Base-by-base conservation (phyloP, 2,113 vertebrate species). In the Catharus fuscescens region DNA sequence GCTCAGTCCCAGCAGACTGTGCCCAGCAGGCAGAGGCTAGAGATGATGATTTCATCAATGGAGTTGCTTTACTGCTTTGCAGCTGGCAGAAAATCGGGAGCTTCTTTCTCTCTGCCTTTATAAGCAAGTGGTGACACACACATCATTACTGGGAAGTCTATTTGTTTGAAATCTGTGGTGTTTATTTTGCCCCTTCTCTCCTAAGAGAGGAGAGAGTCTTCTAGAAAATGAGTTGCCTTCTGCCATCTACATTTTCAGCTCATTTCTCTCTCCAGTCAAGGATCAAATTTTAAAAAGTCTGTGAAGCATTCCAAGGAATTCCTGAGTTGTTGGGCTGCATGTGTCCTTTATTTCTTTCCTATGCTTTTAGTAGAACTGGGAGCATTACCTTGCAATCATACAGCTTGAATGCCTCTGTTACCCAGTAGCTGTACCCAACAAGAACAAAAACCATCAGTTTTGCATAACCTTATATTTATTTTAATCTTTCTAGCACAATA, bases 21-120 rank as follows among this genome's bases (percentile, higher is more conserved):
- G 56, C 86, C 61, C 90, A 91, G 93, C 76, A 93, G 92, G 90
- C 79, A 90, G 48, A 86, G 38, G 34, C 12, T 59, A 9, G 67
- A 86, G 45, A 65, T 44, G 72, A 89, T 69, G 50, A 73, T 90
- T 95, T 95, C 66, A 34, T 88, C 64, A 38, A 13, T 38, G 50
- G 29, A 20, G 12, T 32, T 61, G 21, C 40, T 91, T 81, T 1
- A 0, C 24, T 88, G 50, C 40, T 90, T 73, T 80, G 52, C 67
- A 92, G 20, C 59, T 92, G 86, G 23, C 59, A 83, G 67, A 69
- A 86, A 80, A 94, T 18, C 0, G 0, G 17, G 29, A 54, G 5
- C 4, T 87, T 14, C 36, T 42, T 90, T 93, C 59, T 85, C 56
- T 72, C 48, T 91, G 26, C 13, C 61, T 60, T 81, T 90, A 21